A percentile compares a stretch with the other conserved stretches of the same genome.
Conservation (phyloP, 2,797 vertebrate species). For the Eulemur rubriventer region DNA sequence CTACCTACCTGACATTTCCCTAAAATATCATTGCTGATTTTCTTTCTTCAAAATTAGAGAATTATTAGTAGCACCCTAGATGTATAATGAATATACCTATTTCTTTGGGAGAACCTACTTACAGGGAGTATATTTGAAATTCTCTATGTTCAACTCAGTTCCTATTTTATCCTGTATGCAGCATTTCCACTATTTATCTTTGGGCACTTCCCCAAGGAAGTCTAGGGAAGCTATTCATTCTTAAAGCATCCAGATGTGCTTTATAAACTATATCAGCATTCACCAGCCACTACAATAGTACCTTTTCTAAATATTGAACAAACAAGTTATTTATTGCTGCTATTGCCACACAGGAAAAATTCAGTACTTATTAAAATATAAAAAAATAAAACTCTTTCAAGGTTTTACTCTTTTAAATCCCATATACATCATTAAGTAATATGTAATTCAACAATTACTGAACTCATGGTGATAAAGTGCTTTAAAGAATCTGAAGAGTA, state of each 20-base stretch:
- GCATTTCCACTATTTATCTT: not conserved
- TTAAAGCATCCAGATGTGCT: not conserved
- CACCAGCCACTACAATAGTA: not conserved
- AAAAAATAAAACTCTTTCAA: not conserved
- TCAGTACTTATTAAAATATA: not conserved
- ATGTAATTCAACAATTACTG: not conserved
- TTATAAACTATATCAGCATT: not conserved
- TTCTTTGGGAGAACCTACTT: not conserved
- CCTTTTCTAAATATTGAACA: slow-evolving; percentile 19
- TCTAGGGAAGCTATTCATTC: not conserved
- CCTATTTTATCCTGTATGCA: not conserved
- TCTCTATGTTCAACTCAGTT: not conserved
- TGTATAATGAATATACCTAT: not conserved
- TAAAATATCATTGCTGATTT: not conserved
- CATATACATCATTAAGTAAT: not conserved
- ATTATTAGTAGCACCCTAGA: not conserved
- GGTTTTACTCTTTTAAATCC: not conserved
- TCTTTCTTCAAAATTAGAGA: not conserved
- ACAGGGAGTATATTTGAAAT: not conserved
- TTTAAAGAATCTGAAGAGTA: not conserved
- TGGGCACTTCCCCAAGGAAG: not conserved
- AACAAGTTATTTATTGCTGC: not conserved
- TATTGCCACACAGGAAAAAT: not conserved
- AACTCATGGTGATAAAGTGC: not conserved
- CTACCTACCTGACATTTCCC: not conserved